Conservation (phyloP, 2,888 invertebrate genomes). For the Parnassius glacialis region DNA sequence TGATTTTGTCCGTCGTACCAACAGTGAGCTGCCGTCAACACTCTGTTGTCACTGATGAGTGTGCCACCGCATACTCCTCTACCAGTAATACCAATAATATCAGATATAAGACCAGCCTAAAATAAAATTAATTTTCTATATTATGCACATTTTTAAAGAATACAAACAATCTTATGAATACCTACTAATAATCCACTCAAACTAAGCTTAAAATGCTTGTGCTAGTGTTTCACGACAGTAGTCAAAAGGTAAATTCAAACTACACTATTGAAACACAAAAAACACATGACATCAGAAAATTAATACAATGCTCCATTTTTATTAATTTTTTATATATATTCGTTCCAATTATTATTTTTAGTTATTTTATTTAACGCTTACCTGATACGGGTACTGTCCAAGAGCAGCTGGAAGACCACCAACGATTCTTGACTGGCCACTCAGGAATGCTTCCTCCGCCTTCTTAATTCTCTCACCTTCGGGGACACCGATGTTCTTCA, state of each 20-base stretch:
- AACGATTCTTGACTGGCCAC: conserved; percentile 41
- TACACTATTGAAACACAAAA: no score
- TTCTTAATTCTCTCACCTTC: conserved; percentile 40
- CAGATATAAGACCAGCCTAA: conserved; percentile 46
- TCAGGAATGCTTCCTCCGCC: conserved; percentile 35
- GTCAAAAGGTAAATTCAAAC: no score
- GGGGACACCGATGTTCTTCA: conserved; percentile 39
- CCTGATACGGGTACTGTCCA: conserved; percentile 45
- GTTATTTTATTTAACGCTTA: conserved; percentile 18
- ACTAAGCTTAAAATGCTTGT: no score
- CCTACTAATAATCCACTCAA: no score
- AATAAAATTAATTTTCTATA: background rate
- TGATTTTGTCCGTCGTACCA: conserved; percentile 57
- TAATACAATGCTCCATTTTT: no score
- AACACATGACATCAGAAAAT: no score
- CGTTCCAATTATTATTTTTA: no score
- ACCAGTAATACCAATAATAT: conserved; percentile 36
- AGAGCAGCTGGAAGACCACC: conserved; percentile 41
- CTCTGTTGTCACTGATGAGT: conserved; percentile 39
- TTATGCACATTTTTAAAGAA: no score
- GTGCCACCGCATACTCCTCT: conserved; percentile 54
- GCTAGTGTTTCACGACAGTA: no score
- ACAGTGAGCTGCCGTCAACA: conserved; percentile 61
- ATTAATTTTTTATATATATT: no score
- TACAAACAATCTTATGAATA: no score